Percentiles rank a stretch among this genome's conserved stretches.
phyloP scores from a whole-genome alignment of 2,888 invertebrate species.

The Catonia carolina region DNA sequence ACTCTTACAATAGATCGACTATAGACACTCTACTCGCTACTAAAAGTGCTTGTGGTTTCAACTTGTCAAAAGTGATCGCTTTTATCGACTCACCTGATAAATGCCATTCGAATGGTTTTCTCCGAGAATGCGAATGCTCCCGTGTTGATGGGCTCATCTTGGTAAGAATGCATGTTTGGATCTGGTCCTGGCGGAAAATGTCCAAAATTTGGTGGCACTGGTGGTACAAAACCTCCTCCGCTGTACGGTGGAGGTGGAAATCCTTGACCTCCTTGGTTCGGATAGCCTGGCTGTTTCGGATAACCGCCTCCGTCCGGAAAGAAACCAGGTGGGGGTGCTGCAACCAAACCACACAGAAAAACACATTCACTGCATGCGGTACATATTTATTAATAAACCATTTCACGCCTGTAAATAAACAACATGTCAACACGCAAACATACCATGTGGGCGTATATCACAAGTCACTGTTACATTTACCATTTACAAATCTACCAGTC shows the following conservation, averaged over 20 bases:
- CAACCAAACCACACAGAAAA: too few relatives aligned
- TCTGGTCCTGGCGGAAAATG: conserved; percentile 7
- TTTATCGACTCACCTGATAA: conserved; percentile 61
- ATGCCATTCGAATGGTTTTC: conserved; percentile 60
- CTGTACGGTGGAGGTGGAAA: conserved; percentile 24
- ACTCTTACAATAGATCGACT: too few relatives aligned
- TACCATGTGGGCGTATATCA: too few relatives aligned
- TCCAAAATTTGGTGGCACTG: conserved; percentile 21
- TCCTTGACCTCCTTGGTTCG: conserved; percentile 11
- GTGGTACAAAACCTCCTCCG: conserved; percentile 37
- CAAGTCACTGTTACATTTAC: too few relatives aligned
- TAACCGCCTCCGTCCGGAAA: conserved; percentile 41
- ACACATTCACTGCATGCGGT: too few relatives aligned
- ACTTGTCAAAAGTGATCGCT: too few relatives aligned
- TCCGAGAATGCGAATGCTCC: conserved; percentile 65
- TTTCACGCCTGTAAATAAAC: too few relatives aligned
- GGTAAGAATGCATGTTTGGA: conserved; percentile 12
- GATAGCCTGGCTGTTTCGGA: conserved; percentile 32
- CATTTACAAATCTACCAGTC: too few relatives aligned
- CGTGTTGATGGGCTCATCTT: conserved; percentile 49
- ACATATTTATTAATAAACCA: too few relatives aligned
- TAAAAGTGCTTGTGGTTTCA: too few relatives aligned
- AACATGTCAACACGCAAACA: too few relatives aligned
- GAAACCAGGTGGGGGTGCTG: conserved; percentile 41
- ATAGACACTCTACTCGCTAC: too few relatives aligned